A percentile compares a stretch with the other conserved stretches of the same genome.
These are phyloP conservation scores for Aphelenchoides besseyi DNA, from an alignment of 1,140 invertebrate species.

Conservation along the genomic window DNA sequence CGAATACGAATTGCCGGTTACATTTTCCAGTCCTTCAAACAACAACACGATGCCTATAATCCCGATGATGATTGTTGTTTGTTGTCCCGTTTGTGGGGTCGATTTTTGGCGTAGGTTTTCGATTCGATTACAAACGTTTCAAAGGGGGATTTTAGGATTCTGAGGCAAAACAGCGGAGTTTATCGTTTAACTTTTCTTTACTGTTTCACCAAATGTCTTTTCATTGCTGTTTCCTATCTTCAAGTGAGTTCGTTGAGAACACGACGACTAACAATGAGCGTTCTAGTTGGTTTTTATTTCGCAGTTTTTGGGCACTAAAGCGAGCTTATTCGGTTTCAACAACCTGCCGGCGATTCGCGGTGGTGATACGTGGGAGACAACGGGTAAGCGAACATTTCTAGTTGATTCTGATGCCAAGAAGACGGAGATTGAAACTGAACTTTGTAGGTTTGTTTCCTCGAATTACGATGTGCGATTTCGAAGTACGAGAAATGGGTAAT, in stretches of 20 bases:
- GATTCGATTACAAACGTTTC: neutral
- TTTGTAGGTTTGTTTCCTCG: conserved; percentile 40
- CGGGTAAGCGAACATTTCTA: neutral
- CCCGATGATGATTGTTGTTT: neutral
- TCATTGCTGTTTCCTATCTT: conserved; percentile 31
- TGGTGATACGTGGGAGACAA: conserved; percentile 18
- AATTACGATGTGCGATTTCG: conserved; percentile 54
- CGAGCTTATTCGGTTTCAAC: conserved; percentile 34
- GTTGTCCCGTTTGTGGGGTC: neutral
- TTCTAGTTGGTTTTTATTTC: conserved; percentile 31
- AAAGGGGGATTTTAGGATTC: conserved; percentile 12
- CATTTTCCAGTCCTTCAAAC: conserved; percentile 7
- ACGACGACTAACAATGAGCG: neutral
- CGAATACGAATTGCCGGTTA: conserved; percentile 14
- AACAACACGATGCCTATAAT: neutral
- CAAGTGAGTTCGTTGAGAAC: conserved; percentile 30
- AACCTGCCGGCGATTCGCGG: conserved; percentile 20
- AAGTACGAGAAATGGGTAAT: conserved; percentile 23
- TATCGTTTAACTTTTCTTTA: conserved; percentile 35
- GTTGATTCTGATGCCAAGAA: too few relatives aligned
- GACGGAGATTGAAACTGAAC: too few relatives aligned
- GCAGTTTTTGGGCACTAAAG: conserved; percentile 30
- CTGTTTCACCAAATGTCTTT: conserved; percentile 36
- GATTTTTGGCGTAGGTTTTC: neutral
- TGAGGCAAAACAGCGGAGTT: conserved; percentile 16